Base-by-base conservation (phyloP, 2,797 vertebrate genomes). In the Poeciliopsis presidionis region DNA sequence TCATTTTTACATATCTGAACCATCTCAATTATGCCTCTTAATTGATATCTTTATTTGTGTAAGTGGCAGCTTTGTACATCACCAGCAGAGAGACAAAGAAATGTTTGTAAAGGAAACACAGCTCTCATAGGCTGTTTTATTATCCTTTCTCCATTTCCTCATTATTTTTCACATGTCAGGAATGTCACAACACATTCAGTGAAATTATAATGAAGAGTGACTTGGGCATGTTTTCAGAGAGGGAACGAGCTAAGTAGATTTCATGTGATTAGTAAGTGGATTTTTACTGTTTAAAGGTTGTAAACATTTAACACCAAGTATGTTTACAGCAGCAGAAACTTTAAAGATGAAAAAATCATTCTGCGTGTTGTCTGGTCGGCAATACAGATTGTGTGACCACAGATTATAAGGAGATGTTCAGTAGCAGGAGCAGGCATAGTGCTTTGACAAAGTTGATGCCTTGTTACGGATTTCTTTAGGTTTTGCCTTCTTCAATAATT, bases 11-110 rank as follows among this genome's bases (percentile, higher is more conserved):
- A 93, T 87, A 92, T 93, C 89, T 90, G 87, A 88, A 89, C 92
- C 93, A 94, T 94, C 94, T 95, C 93, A 95, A 95, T 95, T 94
- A 95, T 73, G 74, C 78, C 88, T 88, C 92, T 91, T 95, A 96
- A 96, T 95, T 96, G 95, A 95, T 95, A 95, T 95, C 93, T 94
- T 90, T 94, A 95, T 95, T 95, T 94, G 90, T 93, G 89, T 95
- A 95, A 95, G 95, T 94, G 93, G 85, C 78, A 75, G 81, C 83
- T 89, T 90, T 88, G 83, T 89, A 89, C 55, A 77, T 88, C 47
- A 3, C 78, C n/a, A 81, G 79, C 73, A 87, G 67, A 73, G 79
- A 77, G 79, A 80, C 47, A 51, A 36, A 73, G 51, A 80, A 77
- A 81, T 65, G 69, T 81, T 81, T 59, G 36, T 9, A 45, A 43